Conservation (phyloP, 2,797 vertebrate species). For the Sarcophilus harrisii region DNA sequence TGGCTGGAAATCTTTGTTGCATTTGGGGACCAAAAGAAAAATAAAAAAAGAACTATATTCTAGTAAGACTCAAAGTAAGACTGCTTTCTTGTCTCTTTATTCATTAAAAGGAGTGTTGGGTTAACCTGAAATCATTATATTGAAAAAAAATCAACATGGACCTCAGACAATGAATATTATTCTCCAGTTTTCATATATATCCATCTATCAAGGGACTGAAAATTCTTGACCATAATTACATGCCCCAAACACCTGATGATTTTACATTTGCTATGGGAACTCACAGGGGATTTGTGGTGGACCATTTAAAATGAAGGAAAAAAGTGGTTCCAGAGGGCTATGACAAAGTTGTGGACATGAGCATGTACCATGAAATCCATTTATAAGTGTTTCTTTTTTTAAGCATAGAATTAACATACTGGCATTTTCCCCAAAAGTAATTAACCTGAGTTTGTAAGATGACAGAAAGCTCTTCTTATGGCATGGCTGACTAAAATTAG, state of each 20-base stretch:
- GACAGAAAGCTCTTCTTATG: constrained; percentile 43
- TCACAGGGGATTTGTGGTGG: constrained; percentile 23
- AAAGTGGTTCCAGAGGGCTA: constrained; percentile 10
- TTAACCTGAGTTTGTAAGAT: constrained; percentile 56
- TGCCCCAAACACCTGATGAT: constrained; percentile 61
- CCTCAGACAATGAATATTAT: not conserved
- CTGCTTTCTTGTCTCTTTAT: constrained; percentile 49
- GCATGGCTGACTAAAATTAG: constrained; percentile 48
- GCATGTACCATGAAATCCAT: constrained; percentile 35
- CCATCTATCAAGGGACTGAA: constrained; percentile 37
- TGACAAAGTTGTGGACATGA: constrained; percentile 18
- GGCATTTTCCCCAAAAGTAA: constrained; percentile 32
- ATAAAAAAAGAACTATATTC: constrained; percentile 52
- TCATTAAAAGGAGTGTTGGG: constrained; percentile 39
- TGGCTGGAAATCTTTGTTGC: constrained; percentile 71
- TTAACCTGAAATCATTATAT: constrained; percentile 20
- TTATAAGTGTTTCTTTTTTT: constrained; percentile 54
- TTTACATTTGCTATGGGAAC: constrained; percentile 41
- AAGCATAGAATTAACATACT: constrained; percentile 50
- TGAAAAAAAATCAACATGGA: not conserved
- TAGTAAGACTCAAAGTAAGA: constrained; percentile 53
- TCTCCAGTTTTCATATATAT: not conserved
- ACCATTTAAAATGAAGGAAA: constrained; percentile 48
- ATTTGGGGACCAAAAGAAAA: constrained; percentile 61
- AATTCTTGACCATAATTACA: constrained; percentile 66